Conservation (phyloP, 1,140 invertebrate genomes). For the Drosophila yakuba region DNA sequence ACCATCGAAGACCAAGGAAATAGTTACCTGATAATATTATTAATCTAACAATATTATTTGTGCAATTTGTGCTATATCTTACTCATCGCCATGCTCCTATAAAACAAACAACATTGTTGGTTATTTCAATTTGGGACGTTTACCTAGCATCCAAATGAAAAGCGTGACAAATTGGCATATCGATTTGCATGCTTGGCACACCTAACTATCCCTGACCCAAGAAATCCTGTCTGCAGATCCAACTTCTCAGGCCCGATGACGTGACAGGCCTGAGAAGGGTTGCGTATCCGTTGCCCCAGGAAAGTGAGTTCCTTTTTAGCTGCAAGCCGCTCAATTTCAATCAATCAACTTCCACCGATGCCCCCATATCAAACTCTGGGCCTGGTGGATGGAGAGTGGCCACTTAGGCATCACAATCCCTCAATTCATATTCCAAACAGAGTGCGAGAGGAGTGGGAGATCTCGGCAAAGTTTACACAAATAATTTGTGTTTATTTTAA, state of each 20-base stretch:
- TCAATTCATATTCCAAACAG: conserved; percentile 40
- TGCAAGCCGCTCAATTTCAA: conserved; percentile 74
- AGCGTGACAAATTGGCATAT: conserved; percentile 71
- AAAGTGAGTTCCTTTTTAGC: conserved; percentile 30
- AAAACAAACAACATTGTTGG: conserved; percentile 24
- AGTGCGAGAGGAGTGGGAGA: conserved; percentile 26
- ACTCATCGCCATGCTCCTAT: neutral
- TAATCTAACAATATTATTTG: neutral
- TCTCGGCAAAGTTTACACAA: conserved; percentile 76
- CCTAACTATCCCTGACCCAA: conserved; percentile 46
- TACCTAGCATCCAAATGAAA: conserved; percentile 36
- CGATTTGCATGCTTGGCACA: conserved; percentile 58
- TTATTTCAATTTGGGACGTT: conserved; percentile 42
- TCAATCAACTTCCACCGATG: conserved; percentile 61
- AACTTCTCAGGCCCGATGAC: conserved; percentile 17
- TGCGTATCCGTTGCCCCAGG: neutral
- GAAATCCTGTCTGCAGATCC: neutral
- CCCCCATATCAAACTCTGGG: conserved; percentile 56
- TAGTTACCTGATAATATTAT: neutral
- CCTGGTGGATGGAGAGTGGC: conserved; percentile 13
- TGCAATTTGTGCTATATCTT: conserved; percentile 7
- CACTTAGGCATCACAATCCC: conserved; percentile 64
- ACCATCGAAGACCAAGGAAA: too few species aligned
- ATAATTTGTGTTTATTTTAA: conserved; percentile 83
- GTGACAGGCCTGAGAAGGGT: conserved; percentile 58